Base-by-base conservation (phyloP, 2,888 invertebrate genomes). In the Patella caerulea region DNA sequence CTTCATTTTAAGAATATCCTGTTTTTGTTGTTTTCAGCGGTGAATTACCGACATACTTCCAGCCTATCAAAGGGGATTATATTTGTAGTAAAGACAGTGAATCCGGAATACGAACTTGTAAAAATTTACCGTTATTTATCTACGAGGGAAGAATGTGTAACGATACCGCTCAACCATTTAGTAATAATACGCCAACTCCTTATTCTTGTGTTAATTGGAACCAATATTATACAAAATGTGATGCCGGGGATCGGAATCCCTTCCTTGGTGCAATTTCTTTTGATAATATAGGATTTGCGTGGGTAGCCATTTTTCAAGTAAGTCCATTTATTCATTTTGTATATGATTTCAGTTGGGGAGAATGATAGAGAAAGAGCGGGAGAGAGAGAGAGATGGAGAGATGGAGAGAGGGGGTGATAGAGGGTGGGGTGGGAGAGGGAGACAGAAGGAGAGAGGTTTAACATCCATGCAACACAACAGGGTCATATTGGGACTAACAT, bases 291-390 rank as follows among this genome's bases (percentile, higher is more conserved):
- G 99, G 99, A 84, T 95, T 99, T 88, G 99, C 99, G 45, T 99
- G 99, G 99, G 98, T 99, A 83, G 99, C 99, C 85, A 99, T 99
- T 92, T 99, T 99, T 93, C 94, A 99, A 94, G 99, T 98, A 93
- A 95, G 95, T 79, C 7, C 15, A 15, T 9, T 45, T 45, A 9
- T 45, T 45, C 45, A 45, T 45, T 45, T 7, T 45, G 0, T 45
- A 9, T 45, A 45, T 45, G 9, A 9, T 34, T 34, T 5, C 7
- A 7, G 7, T 34, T 34, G 34, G 7, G 4, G 7, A 34, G 5
- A 34, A 34, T 34, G 34, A 34, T 34, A 34, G 34, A 2, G 5
- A 5, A 0, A 7, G 34, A 7, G 4, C 5, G 34, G 5, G 4
- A 45, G 34, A 7, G 34, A 7, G 34, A 7, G 7, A 45, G 34